phyloP scores from a whole-genome alignment of 2,888 invertebrate genomes.

The Epirrhoe tristata region DNA sequence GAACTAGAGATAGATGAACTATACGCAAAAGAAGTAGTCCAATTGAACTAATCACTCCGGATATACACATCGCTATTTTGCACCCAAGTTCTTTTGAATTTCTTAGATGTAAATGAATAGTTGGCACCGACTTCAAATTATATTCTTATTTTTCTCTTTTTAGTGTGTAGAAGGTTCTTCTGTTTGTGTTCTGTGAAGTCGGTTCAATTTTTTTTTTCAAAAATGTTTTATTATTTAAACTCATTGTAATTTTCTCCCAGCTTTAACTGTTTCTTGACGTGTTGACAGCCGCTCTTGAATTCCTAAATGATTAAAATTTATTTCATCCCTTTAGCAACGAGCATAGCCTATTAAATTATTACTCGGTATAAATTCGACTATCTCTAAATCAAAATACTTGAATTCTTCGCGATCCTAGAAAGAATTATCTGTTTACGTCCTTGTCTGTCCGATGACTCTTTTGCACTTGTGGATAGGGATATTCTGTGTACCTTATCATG shows the following conservation, averaged over 20 bases:
- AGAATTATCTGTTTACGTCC: constrained; percentile 20
- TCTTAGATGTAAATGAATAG: too few species aligned
- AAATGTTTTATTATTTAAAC: too few species aligned
- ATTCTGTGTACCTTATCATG: constrained; percentile 36
- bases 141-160: too few species aligned
- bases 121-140: too few species aligned
- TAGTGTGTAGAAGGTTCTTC: too few species aligned
- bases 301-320: constrained; percentile 17
- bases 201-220: too few species aligned
- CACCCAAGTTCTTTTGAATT: too few species aligned
- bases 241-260: background rate
- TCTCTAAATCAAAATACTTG: constrained; percentile 5
- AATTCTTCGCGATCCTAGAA: constrained; percentile 13
- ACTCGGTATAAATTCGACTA: constrained; percentile 18
- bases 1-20: too few species aligned
- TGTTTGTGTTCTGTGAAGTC: too few species aligned
- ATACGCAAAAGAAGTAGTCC: too few species aligned
- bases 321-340: constrained; percentile 7
- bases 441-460: constrained; percentile 31
- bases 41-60: too few species aligned
- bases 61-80: too few species aligned
- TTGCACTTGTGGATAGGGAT: constrained; percentile 32
- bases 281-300: constrained; percentile 12
- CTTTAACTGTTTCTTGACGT: constrained; percentile 9
- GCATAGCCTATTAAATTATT: constrained; percentile 14